phyloP scores from a whole-genome alignment of 2,113 vertebrate genomes.

The Sinocyclocheilus anshuiensis region DNA sequence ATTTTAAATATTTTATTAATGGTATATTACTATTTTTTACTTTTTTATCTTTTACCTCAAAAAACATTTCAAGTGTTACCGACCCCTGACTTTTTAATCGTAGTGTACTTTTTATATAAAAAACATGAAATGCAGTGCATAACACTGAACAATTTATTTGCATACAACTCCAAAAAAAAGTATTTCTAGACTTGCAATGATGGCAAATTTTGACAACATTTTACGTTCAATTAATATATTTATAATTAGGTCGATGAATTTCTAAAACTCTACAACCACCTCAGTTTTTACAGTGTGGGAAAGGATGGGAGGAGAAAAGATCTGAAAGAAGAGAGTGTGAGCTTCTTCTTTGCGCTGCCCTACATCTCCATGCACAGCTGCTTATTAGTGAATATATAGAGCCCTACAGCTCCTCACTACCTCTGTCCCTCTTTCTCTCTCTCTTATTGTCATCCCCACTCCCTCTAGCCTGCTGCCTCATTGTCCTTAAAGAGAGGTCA shows the following conservation, averaged over 20 bases:
- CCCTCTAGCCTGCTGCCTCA: constrained; percentile 31
- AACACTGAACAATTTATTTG: not conserved
- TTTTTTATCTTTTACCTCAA: not conserved
- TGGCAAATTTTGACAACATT: not conserved
- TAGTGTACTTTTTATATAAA: not conserved
- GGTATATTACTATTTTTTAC: not conserved
- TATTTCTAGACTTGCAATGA: not conserved
- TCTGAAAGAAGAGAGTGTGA: not conserved
- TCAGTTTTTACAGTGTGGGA: not conserved
- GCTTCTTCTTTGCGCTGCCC: constrained; percentile 19
- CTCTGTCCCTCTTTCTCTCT: constrained; percentile 18
- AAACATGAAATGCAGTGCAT: too few relatives aligned
- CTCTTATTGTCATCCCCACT: not conserved
- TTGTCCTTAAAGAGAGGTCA: constrained; percentile 56
- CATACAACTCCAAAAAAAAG: not conserved
- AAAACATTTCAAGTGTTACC: not conserved
- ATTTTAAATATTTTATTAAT: not conserved
- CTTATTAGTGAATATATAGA: constrained; percentile 43
- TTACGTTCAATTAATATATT: not conserved
- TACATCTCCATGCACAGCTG: constrained; percentile 40
- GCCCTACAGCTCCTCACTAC: constrained; percentile 22
- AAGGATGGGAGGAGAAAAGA: not conserved
- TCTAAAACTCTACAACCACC: not conserved
- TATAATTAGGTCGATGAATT: not conserved
- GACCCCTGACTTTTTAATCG: too few relatives aligned